Conservation (phyloP, 2,113 vertebrate genomes). For the Donacobius atricapilla region DNA sequence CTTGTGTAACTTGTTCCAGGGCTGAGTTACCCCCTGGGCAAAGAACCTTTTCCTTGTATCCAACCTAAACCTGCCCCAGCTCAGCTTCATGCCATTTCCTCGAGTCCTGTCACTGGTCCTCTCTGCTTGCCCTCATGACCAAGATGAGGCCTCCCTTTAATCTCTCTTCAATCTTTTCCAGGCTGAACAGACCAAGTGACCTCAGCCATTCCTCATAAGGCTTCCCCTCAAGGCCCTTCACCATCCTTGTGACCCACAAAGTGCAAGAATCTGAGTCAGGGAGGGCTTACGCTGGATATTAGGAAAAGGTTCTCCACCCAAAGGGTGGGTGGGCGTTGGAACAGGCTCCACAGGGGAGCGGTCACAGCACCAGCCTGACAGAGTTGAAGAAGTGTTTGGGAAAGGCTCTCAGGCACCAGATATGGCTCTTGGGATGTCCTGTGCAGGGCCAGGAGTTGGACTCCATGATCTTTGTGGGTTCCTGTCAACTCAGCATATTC, state of each 20-base stretch:
- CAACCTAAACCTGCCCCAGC: background rate
- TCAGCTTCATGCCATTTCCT: background rate
- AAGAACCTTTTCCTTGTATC: background rate
- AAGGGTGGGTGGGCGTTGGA: rapidly evolving
- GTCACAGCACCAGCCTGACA: background rate
- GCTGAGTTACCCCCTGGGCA: background rate
- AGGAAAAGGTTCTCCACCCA: background rate
- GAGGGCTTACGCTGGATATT: background rate
- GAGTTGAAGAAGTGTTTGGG: background rate
- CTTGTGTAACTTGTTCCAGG: background rate
- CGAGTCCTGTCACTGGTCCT: background rate
- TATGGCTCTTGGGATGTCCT: background rate
- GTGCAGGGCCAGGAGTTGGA: background rate
- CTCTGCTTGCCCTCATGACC: background rate
- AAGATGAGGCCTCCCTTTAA: background rate
- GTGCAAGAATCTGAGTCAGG: background rate
- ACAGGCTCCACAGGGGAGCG: background rate
- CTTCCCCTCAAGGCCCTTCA: background rate
- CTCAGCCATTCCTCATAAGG: background rate
- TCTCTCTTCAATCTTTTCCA: background rate
- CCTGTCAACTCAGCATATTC: background rate
- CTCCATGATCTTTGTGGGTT: rapidly evolving
- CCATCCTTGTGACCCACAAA: background rate
- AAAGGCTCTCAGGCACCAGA: background rate
- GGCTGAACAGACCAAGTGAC: background rate